Conservation (phyloP, 2,113 vertebrate species). For the Malurus alboscapulatus region DNA sequence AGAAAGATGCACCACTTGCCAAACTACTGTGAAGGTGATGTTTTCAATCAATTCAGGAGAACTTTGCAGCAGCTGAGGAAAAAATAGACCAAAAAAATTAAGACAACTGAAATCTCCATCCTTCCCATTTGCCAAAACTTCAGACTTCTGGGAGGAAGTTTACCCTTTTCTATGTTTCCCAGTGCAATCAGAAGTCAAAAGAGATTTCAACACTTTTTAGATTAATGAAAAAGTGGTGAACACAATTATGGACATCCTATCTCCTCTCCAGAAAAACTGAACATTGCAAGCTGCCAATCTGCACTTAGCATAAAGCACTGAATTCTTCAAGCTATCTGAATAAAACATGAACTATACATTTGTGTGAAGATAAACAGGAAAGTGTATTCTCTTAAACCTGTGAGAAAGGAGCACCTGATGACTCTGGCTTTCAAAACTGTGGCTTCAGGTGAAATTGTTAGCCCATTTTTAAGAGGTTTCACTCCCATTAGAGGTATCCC, state of each 20-base stretch:
- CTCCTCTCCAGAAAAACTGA: not conserved
- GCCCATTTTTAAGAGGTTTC: not conserved
- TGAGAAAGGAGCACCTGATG: not conserved
- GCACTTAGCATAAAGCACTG: not conserved
- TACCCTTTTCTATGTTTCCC: not conserved
- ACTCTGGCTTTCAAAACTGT: not conserved
- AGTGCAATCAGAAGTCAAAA: not conserved
- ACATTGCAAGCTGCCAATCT: not conserved
- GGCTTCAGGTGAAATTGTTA: not conserved
- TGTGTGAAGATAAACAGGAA: constrained; percentile 1
- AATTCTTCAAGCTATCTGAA: not conserved
- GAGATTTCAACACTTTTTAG: not conserved
- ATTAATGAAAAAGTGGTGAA: not conserved
- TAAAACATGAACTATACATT: not conserved
- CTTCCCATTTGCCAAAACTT: not conserved
- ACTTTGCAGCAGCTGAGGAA: constrained; percentile 79
- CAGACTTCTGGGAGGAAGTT: not conserved
- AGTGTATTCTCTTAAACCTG: not conserved
- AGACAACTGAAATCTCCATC: not conserved
- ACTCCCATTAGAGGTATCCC: not conserved
- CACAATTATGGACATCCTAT: not conserved
- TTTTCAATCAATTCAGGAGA: constrained; percentile 83
- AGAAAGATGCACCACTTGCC: constrained; percentile 68
- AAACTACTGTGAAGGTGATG: constrained; percentile 72
- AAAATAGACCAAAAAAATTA: not conserved